Percentiles rank a stretch among this genome's conserved stretches.
phyloP scores from a whole-genome alignment of 1,140 invertebrate genomes.

The Mactra quadrangularis region DNA sequence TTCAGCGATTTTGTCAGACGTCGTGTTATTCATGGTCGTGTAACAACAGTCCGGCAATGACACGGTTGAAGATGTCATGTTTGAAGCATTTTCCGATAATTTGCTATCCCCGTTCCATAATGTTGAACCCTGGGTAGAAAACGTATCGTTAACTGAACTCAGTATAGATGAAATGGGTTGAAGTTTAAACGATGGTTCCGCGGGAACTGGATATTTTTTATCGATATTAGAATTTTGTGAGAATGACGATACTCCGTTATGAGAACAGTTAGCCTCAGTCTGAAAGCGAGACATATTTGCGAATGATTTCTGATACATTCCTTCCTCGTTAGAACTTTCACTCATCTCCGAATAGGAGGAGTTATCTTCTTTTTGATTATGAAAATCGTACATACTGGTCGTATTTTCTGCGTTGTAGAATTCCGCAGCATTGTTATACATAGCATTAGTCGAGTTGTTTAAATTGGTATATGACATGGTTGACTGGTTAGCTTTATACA shows the following conservation, averaged over 20 bases:
- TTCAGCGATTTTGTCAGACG: slow-evolving; percentile 77
- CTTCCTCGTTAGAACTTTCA: slow-evolving; percentile 80
- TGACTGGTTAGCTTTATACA: slow-evolving; percentile 44
- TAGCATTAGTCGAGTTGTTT: slow-evolving; percentile 72
- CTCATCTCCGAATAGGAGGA: slow-evolving; percentile 86
- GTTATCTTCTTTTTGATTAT: slow-evolving; percentile 85
- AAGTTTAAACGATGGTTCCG: slow-evolving; percentile 74
- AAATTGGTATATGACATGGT: slow-evolving; percentile 38
- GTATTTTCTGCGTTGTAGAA: slow-evolving; percentile 87
- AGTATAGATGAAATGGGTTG: slow-evolving; percentile 80
- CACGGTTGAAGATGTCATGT: neutral
- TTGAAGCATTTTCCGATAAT: slow-evolving; percentile 2
- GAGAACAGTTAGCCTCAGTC: neutral
- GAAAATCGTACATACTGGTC: slow-evolving; percentile 86
- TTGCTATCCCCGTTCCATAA: slow-evolving; percentile 38
- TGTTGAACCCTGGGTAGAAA: slow-evolving; percentile 50
- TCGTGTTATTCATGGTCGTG: slow-evolving; percentile 79
- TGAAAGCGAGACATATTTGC: slow-evolving; percentile 71
- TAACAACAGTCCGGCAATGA: slow-evolving; percentile 69
- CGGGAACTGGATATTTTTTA: slow-evolving; percentile 23
- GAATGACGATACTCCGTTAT: slow-evolving; percentile 3
- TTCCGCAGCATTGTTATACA: slow-evolving; percentile 83
- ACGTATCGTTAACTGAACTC: slow-evolving; percentile 73
- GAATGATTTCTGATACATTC: slow-evolving; percentile 65
- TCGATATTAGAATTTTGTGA: slow-evolving; percentile 16